These are phyloP conservation scores for Bedellia somnulentella DNA, from an alignment of 2,888 invertebrate genomes.

Conservation along the genomic window DNA sequence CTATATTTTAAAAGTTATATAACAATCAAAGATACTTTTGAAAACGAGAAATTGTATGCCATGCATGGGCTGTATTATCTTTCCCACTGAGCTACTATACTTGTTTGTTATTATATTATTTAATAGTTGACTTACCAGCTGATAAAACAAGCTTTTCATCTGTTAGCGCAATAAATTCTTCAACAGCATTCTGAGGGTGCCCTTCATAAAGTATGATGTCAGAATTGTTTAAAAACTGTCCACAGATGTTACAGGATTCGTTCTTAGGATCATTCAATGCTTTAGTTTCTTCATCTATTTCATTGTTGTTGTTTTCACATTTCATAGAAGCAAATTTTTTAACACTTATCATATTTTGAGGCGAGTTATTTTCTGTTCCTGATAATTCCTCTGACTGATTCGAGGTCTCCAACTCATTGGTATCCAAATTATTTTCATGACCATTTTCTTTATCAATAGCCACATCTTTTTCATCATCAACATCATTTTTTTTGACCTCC, in stretches of 20 bases:
- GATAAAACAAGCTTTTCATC: slow-evolving; percentile 73
- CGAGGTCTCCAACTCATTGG: slow-evolving; percentile 4
- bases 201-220: slow-evolving; percentile 67
- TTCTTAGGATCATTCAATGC: slow-evolving; percentile 14
- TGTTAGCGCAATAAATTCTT: slow-evolving; percentile 75
- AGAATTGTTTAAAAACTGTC: slow-evolving; percentile 48
- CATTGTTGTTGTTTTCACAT: slow-evolving; percentile 4
- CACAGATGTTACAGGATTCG: slow-evolving; percentile 44
- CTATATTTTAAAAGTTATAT: too few relatives aligned
- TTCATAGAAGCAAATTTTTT: too few relatives aligned
- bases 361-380: slow-evolving; percentile 4
- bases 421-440: background rate
- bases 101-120: too few relatives aligned
- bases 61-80: too few relatives aligned
- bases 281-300: slow-evolving; percentile 5
- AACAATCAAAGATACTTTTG: too few relatives aligned
- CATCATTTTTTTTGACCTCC: background rate
- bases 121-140: slow-evolving; percentile 63
- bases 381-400: slow-evolving; percentile 6
- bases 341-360: too few relatives aligned
- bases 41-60: too few relatives aligned
- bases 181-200: slow-evolving; percentile 75
- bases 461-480: background rate
- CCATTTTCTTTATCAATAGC: background rate
- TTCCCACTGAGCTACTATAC: too few relatives aligned